Evolutionary conservation across 2,888 invertebrate genomes (phyloP).

Genomic region (Sturmia bella): DNA sequence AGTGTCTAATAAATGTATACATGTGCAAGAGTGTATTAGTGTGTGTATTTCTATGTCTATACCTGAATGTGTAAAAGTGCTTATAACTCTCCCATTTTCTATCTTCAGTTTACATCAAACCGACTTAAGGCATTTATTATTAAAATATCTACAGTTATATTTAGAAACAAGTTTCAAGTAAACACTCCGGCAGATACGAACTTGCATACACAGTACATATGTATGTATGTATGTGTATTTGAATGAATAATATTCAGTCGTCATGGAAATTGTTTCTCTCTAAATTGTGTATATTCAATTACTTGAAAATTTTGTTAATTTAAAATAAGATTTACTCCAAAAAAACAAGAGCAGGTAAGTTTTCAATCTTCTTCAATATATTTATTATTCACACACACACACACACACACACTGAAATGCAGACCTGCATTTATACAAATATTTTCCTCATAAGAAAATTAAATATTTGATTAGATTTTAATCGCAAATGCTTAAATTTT

Average conservation of each 20-base stretch:
- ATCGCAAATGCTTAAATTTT: conserved; percentile 2
- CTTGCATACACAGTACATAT: not conserved
- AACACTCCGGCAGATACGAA: not conserved
- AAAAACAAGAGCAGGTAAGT: conserved; percentile 42
- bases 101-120: conserved; percentile 9
- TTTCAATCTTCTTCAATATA: not conserved
- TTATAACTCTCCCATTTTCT: conserved; percentile 2
- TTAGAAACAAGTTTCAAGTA: not conserved
- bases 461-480: conserved; percentile 37
- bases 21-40: not conserved
- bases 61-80: not conserved
- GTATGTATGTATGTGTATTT: not conserved
- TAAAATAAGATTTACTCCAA: conserved; percentile 22
- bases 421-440: no score
- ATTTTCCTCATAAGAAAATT: conserved; percentile 10
- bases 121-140: conserved; percentile 41
- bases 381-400: not conserved
- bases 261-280: conserved; percentile 12
- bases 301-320: conserved; percentile 48
- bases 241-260: not conserved
- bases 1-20: not conserved
- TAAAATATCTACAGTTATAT: conserved; percentile 26
- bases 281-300: conserved; percentile 40
- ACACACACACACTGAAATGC: no score
- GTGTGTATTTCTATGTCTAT: no score